Evolutionary conservation across 2,888 invertebrate species (phyloP), one percentile per base, ranked within the genome.

Genomic region (Vanessa cardui): DNA sequence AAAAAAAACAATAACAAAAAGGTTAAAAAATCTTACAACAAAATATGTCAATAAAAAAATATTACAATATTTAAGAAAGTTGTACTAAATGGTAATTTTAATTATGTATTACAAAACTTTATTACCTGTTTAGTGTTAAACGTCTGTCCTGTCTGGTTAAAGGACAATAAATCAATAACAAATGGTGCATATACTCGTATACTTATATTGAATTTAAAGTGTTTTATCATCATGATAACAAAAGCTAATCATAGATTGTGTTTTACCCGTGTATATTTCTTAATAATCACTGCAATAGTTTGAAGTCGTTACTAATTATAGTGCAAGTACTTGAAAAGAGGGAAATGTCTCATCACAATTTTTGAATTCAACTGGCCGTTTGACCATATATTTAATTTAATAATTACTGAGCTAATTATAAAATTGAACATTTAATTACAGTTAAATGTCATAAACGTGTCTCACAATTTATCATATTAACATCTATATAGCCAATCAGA

Each of bases 231-330:
- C 77, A 77, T 68, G 60, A 66, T 81, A 81, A 77, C 77, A 74
- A 60, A 63, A 75, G 79, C 84, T 85, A 84, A 78, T 58, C 47
- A 20, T 62, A 64, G 45, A 26, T 72, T 74, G 77, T 81, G 80
- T 86, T 88, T 87, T 80, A 86, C 79, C 85, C 87, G 88, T 87
- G 88, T 87, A 78, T 70, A 61, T 62, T 65, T 56, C 52, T 58
- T 18, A 61, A 50, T 54, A 62, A 33, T 65, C 39, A 60, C 46
- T 8, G 50, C 26, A 58, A 49, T 31, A 26, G 16, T 39, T 47
- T 58, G n/a, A 58, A 44, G 21, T 44, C 3, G 44, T 47, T 47
- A 44, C 49, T 15, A 56, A n/a, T 18, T 26, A 26, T 5, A 26
- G 18, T n/a, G n/a, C 8, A 54, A 52, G 18, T 59, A 49, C 63